These are phyloP conservation scores for Papilio gigon DNA, from an alignment of 2,888 invertebrate genomes.

Conservation along the genomic window DNA sequence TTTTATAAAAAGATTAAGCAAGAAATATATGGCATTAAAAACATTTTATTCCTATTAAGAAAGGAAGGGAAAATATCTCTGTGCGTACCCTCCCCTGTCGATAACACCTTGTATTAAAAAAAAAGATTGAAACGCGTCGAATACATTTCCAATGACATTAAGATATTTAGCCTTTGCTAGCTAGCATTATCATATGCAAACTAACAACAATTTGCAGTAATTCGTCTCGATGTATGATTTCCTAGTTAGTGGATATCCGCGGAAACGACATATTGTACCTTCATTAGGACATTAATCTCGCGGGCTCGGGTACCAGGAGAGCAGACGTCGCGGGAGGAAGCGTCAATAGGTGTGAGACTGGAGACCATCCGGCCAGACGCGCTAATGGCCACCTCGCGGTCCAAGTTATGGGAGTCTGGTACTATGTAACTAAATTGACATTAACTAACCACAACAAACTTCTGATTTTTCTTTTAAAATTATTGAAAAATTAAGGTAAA, in stretches of 20 bases:
- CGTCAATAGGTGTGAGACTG: conserved; percentile 80
- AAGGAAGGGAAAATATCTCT: too few species aligned
- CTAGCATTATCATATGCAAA: background rate
- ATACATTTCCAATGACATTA: too few species aligned
- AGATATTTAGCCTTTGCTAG: too few species aligned
- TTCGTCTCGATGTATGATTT: conserved; percentile 9
- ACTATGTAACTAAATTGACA: conserved; percentile 17
- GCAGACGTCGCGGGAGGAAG: conserved; percentile 72
- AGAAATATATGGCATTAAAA: too few species aligned
- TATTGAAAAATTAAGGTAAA: too few species aligned
- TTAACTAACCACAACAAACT: too few species aligned
- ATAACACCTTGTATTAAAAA: too few species aligned
- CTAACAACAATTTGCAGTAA: conserved; percentile 3
- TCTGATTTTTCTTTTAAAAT: too few species aligned
- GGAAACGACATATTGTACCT: conserved; percentile 39
- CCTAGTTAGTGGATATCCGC: conserved; percentile 29
- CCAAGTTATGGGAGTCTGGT: conserved; percentile 49
- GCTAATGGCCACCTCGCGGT: conserved; percentile 64
- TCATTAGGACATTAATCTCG: conserved; percentile 40
- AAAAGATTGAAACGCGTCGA: too few species aligned
- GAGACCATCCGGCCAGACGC: conserved; percentile 75
- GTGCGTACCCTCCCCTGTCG: too few species aligned
- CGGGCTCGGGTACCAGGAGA: conserved; percentile 62
- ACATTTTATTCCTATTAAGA: too few species aligned
- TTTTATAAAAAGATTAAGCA: too few species aligned